Base-by-base conservation (phyloP, 2,888 invertebrate species). In the Rhynchonema sp. region DNA sequence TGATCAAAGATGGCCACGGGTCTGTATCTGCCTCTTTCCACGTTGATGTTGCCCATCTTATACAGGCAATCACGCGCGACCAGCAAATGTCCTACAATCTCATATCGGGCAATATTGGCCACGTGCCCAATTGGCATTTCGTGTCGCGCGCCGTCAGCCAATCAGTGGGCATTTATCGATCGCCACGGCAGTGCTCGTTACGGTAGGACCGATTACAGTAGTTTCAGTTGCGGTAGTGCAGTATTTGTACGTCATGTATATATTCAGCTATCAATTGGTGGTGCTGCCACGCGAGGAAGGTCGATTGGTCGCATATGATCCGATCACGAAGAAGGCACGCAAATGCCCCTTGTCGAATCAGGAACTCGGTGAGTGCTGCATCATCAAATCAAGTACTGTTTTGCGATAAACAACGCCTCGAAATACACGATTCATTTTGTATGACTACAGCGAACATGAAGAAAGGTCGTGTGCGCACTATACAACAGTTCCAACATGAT, bases 111-210 rank as follows among this genome's bases (percentile, higher is more conserved):
- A 84, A 84, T 63, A 86, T 85, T 0, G 87, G 84, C 0, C 89
- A 87, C 72, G 84, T 84, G 29, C 85, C 89, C 55, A 96, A 96
- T 78, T 96, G 94, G 94, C 92, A 96, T 74, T 81, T 91, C 72
- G 87, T 87, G 13, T 83, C 90, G 27, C 90, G 91, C 72, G 82
- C 86, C 67, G 90, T 94, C 1, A 90, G 85, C 75, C 82, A 84
- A 63, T 82, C 82, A n/a, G 85, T 87, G 56, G 54, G 60, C 13
- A 64, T 64, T 60, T 66, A 65, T 56, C 60, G 94, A 62, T 86
- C 90, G 49, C 83, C 89, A 25, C 87, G 90, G 71, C 88, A 91
- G 74, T 92, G 92, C 74, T 83, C 86, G 67, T 83, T 82, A 72
- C 82, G 92, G 26, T 53, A 53, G 26, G 20, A 2, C n/a, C 17